Base-by-base conservation (phyloP, 2,888 invertebrate species). In the Serrognathus titanus region DNA sequence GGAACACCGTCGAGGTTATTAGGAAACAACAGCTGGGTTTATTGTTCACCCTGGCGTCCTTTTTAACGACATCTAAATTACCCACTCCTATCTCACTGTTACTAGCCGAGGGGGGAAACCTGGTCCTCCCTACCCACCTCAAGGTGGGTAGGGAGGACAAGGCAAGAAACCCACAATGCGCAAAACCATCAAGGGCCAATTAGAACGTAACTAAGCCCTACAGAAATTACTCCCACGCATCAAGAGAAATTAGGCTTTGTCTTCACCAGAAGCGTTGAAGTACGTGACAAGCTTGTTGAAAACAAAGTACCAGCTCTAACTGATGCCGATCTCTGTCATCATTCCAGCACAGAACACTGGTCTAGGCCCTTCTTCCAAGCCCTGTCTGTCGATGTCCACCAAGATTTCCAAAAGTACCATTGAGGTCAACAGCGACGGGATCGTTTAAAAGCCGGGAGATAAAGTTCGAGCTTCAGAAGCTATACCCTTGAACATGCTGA, bases 81-180 rank as follows among this genome's bases (percentile, higher is more conserved):
- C n/a, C n/a, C n/a, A n/a, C n/a, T n/a, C n/a, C n/a, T n/a, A n/a
- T n/a, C n/a, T n/a, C n/a, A n/a, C n/a, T n/a, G n/a, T n/a, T n/a
- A n/a, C n/a, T n/a, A n/a, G n/a, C n/a, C n/a, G n/a, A n/a, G n/a
- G n/a, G n/a, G n/a, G n/a, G n/a, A n/a, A n/a, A n/a, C n/a, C n/a
- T n/a, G n/a, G n/a, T n/a, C n/a, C n/a, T n/a, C n/a, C n/a, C n/a
- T n/a, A n/a, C n/a, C n/a, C n/a, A n/a, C n/a, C n/a, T n/a, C n/a
- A n/a, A n/a, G n/a, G n/a, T n/a, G n/a, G n/a, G n/a, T n/a, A n/a
- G n/a, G n/a, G n/a, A n/a, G n/a, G 99, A 70, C 98, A 99, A 98
- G 99, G 99, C 61, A 99, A 99, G 80, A 99, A 99, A 83, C 99
- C 99, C 74, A 99, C 99, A 99, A 99, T 99, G 92, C 88, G 98